These are phyloP conservation scores for Thalassarche chlororhynchos DNA, from an alignment of 2,113 vertebrate genomes.

Conservation along the genomic window DNA sequence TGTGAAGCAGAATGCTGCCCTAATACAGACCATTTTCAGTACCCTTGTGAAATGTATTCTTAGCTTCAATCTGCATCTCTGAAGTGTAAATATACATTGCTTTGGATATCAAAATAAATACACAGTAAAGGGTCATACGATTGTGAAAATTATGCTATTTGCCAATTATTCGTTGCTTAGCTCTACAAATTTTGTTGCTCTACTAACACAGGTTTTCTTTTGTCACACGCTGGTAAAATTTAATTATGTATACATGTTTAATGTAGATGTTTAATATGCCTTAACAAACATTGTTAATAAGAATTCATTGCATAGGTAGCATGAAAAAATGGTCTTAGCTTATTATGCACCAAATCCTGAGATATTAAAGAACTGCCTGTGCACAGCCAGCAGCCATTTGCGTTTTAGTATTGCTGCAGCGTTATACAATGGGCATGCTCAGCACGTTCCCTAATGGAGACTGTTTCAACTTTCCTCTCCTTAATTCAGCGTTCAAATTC, in stretches of 20 bases:
- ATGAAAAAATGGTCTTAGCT: not conserved
- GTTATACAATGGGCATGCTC: constrained; percentile 13
- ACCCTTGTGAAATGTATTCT: not conserved
- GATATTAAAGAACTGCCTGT: not conserved
- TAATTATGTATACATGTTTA: not conserved
- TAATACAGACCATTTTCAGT: not conserved
- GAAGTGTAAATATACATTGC: not conserved
- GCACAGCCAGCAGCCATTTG: constrained; percentile 58
- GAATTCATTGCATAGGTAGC: not conserved
- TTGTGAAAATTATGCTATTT: not conserved
- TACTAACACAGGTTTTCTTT: not conserved
- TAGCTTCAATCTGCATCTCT: not conserved
- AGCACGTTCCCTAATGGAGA: constrained; percentile 24
- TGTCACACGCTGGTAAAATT: not conserved
- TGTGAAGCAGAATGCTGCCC: not conserved
- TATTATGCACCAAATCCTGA: not conserved
- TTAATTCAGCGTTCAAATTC: not conserved
- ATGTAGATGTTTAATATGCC: not conserved
- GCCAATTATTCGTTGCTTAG: not conserved
- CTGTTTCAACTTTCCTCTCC: not conserved
- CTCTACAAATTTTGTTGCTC: not conserved
- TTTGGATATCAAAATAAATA: not conserved
- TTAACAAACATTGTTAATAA: not conserved
- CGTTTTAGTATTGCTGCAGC: not conserved
- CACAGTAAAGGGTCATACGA: not conserved